Evolutionary conservation across 2,113 vertebrate species (phyloP), one percentile per base, ranked within the genome.

Genomic region (Microtus oregoni): DNA sequence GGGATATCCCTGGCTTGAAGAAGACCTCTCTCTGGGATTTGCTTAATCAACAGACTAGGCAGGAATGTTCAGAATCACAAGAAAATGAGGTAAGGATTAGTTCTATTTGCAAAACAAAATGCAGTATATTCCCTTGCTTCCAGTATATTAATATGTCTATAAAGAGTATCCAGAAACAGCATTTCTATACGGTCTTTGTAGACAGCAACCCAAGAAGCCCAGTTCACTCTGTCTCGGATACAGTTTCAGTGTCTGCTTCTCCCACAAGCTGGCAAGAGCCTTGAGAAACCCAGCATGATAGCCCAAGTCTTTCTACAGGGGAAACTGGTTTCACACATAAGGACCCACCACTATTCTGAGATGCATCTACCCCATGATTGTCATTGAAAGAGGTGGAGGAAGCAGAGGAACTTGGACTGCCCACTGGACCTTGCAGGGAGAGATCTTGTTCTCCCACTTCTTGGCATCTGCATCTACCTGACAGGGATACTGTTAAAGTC

Each of bases 351-450:
- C 12, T 17, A 19, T 41, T 61, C 1, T 3, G n/a, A 13, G 68
- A 30, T 0, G 0, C 7, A 35, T 10, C 1, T n/a, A 3, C 2
- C 30, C 20, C 89, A 20, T 12, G 14, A 24, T 55, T 5, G 0
- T 0, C 0, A 4, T 10, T 14, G 11, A 47, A 28, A 65, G 65
- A 8, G 17, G n/a, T 20, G 44, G n/a, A 50, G 20, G 67, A 55
- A 14, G n/a, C 19, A 47, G 30, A 72, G 24, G 44, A 28, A 4
- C 0, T 4, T 3, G 20, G 15, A 30, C 22, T 10, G 30, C 32
- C 22, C 47, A 24, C n/a, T 13, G n/a, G 32, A 38, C 52, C 26
- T 61, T 15, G 65, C 11, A 10, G 12, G 92, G 30, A 90, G 47
- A 47, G 47, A 35, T 12, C 22, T 8, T 26, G 26, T 68, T 75